Percentiles rank a stretch among this genome's conserved stretches.
Conservation (phyloP, 2,797 vertebrate genomes). For the Salarias fasciatus region DNA sequence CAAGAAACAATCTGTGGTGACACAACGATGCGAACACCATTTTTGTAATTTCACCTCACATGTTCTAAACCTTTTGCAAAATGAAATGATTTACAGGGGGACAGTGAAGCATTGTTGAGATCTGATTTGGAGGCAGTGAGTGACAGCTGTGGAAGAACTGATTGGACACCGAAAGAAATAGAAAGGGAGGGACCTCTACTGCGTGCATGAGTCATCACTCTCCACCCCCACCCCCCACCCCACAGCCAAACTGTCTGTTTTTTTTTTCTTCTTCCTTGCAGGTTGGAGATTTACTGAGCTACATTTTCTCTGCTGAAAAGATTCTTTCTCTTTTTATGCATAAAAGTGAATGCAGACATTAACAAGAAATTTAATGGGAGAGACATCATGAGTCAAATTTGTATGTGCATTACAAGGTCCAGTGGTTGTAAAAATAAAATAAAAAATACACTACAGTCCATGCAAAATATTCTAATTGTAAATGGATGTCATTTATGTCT, state of each 20-base stretch:
- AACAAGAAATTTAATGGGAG: constrained; percentile 32
- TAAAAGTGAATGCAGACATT: constrained; percentile 43
- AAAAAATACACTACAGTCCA: constrained; percentile 3
- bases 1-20: constrained; percentile 26
- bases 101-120: constrained; percentile 56
- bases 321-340: constrained; percentile 52
- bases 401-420: constrained; percentile 14
- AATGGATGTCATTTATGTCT: constrained; percentile 4
- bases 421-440: constrained; percentile 2
- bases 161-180: constrained; percentile 82
- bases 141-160: constrained; percentile 80
- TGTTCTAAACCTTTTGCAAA: constrained; percentile 41
- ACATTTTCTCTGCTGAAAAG: constrained; percentile 56
- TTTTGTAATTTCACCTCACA: constrained; percentile 12
- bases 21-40: constrained; percentile 25
- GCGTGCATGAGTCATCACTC: constrained; percentile 84
- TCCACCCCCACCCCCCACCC: constrained; percentile 67
- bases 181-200: constrained; percentile 77
- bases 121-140: constrained; percentile 72
- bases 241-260: constrained; percentile 73
- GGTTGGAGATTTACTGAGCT: constrained; percentile 71
- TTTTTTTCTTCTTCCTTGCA: constrained; percentile 67
- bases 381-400: constrained; percentile 24
- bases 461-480: neutral
- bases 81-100: constrained; percentile 59